Evolutionary conservation across 2,888 invertebrate genomes (phyloP), one percentile per base, ranked within the genome.

Genomic region (Invenusta paracnida): DNA sequence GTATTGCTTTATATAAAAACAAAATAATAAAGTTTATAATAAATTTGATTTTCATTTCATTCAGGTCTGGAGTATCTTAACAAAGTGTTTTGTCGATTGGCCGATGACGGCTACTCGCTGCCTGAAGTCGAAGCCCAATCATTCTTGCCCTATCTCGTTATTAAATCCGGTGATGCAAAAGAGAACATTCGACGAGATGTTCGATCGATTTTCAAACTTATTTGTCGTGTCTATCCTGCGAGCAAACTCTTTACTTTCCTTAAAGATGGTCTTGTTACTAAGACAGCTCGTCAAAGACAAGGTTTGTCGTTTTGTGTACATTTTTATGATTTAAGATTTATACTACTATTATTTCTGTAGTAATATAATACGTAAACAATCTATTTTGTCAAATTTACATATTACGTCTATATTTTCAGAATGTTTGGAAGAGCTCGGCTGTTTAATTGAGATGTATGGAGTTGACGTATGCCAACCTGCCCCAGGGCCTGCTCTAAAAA

Each of bases 81-180:
- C 87, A 92, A 93, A 25, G 95, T 97, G 86, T 97, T 98, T 92
- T 94, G 94, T 87, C 93, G 94, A 90, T 93, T 97, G 30, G 94
- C 94, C 82, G 90, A 90, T 30, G 94, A 95, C 87, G 94, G 95
- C 87, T 97, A 97, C 91, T 94, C 94, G 67, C 94, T 98, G 93
- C 93, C 94, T 0, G 98, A 98, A 89, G 94, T 94, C 89, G 98
- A 98, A 92, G 97, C 97, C 0, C 94, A 94, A 83, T 94, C 96
- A 30, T 98, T 99, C 91, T 94, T 98, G 89, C 99, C 99, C 0
- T 98, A 98, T 92, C 93, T 99, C 30, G 93, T 98, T 84, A 93
- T 96, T 27, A 98, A 98, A 94, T 96, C 96, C 87, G 98, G 98
- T 0, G 98, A 98, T 91, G 95, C 97, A 0, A 98, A 98, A 92